Evolutionary conservation across 1,140 invertebrate species (phyloP).

Genomic region (Asobara japonica): DNA sequence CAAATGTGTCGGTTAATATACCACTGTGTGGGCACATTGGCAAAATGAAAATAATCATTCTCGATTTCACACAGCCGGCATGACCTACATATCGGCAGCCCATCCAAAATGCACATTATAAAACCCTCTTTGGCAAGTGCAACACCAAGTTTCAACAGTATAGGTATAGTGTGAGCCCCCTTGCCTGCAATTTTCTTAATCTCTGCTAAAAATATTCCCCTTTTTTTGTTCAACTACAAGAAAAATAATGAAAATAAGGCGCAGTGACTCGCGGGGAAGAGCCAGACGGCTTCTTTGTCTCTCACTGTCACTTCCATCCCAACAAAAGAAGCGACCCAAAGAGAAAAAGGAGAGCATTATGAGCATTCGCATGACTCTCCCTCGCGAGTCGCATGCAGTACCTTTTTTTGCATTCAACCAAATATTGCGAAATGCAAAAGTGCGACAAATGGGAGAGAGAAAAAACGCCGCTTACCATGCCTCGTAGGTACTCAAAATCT

Average conservation of each 20-base stretch:
- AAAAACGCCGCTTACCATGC: constrained; percentile 5
- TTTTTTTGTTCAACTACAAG: neutral
- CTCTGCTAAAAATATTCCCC: neutral
- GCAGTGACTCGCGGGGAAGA: constrained; percentile 4
- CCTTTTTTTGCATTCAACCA: neutral
- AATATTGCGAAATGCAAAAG: neutral
- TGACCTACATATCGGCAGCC: constrained; percentile 27
- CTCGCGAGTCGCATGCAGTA: neutral
- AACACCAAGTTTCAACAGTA: neutral
- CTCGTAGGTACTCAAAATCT: neutral
- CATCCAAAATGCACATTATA: constrained; percentile 12
- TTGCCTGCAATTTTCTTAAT: neutral
- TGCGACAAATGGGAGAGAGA: neutral
- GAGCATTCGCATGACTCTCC: constrained; percentile 3
- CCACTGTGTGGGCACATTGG: constrained; percentile 5
- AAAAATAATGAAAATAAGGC: constrained; percentile 8
- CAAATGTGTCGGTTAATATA: neutral
- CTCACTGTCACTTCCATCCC: constrained; percentile 21
- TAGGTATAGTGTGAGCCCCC: neutral
- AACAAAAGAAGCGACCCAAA: constrained; percentile 25
- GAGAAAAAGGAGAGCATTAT: neutral
- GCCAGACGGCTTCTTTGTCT: constrained; percentile 24
- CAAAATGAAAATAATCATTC: constrained; percentile 33
- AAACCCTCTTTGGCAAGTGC: neutral
- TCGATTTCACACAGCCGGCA: constrained; percentile 24